Evolutionary conservation across 2,113 vertebrate genomes (phyloP).

Genomic region (Mirza zaza): DNA sequence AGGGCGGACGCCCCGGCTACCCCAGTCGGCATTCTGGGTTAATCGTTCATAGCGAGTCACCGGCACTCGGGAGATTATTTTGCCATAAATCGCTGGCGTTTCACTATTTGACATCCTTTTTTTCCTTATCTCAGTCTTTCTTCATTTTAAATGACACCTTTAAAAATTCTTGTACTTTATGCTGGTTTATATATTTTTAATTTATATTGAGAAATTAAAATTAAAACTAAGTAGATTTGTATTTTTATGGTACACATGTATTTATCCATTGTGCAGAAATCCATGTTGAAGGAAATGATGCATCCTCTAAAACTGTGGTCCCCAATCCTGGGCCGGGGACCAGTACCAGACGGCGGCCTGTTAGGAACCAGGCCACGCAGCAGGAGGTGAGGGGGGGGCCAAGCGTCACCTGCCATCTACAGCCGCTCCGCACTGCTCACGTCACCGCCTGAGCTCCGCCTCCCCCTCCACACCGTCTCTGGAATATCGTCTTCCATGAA

Average conservation of each 20-base stretch:
- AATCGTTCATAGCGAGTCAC: fast-evolving
- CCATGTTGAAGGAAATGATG: background rate
- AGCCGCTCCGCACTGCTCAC: no score
- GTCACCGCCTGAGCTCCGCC: no score
- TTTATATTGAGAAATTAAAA: background rate
- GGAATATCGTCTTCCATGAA: no score
- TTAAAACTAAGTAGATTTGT: background rate
- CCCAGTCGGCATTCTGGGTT: fast-evolving
- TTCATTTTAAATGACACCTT: background rate
- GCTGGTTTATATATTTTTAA: background rate
- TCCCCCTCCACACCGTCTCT: no score
- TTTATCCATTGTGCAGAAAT: background rate
- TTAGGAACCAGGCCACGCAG: no score
- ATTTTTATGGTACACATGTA: background rate
- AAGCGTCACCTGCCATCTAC: no score
- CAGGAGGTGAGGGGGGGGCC: no score
- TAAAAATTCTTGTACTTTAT: background rate
- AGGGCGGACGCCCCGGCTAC: background rate
- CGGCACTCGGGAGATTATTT: fast-evolving
- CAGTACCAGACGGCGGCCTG: no score
- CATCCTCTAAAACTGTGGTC: no score
- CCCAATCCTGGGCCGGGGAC: no score
- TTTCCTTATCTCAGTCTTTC: background rate
- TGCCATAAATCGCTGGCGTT: fast-evolving
- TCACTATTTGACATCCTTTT: no score